Base-by-base conservation (phyloP, 1,140 invertebrate genomes). In the Teleopsis dalmanni region DNA sequence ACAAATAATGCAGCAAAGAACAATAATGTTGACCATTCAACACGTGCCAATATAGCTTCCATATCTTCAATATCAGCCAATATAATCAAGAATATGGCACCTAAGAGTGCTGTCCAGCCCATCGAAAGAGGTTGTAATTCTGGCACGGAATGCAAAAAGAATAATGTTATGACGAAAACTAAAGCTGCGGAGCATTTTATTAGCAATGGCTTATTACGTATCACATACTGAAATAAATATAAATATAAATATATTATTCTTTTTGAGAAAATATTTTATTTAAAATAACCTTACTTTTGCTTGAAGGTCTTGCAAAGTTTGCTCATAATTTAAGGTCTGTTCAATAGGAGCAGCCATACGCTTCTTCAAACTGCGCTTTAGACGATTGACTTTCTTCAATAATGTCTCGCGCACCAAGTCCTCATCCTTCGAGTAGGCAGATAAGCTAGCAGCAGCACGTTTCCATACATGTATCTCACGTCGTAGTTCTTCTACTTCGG, bases 21-120 rank as follows among this genome's bases (percentile, higher is more conserved):
- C n/a, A 88, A 62, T 0, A 89, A 68, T 1, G 85, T 88, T 2
- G 78, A 78, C 86, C 86, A 89, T 67, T 90, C 87, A 0, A 90
- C 79, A 37, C 80, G 72, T 0, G 78, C 72, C 31, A 88, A 70
- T n/a, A 88, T 70, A 21, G 73, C 72, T 48, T 87, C 83, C 6
- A 88, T 58, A 56, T 88, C 80, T 22, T 78, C 70, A 11, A 69
- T 70, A 43, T 62, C 56, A 23, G 82, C 77, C 19, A 88, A 54
- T 6, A 88, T 75, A 3, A 89, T 57, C 9, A 83, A 57, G 3
- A 84, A 57, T 11, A 85, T 57, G 1, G 81, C 81, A 2, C 84
- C 85, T 21, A 87, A 56, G 4, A 88, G 66, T 0, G 85, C 80
- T 4, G 80, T 82, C 84, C 83, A 87, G 2, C 83, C 82, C 18